Conservation (phyloP, 2,888 invertebrate genomes). For the Dryomyza anilis region DNA sequence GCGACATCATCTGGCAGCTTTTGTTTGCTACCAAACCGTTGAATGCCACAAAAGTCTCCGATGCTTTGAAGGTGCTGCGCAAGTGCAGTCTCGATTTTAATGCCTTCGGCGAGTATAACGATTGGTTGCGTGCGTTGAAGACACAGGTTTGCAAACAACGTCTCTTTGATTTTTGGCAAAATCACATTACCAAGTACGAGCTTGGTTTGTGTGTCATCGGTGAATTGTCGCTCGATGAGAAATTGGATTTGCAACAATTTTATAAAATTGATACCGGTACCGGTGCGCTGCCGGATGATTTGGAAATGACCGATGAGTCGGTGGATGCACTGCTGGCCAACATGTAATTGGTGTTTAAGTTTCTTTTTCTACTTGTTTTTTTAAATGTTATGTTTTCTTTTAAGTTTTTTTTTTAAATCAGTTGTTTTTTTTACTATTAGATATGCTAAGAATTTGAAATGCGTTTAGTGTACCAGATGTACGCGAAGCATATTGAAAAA, state of each 20-base stretch:
- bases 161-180: constrained; percentile 50
- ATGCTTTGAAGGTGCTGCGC: constrained; percentile 48
- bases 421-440: background rate
- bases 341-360: too few relatives aligned
- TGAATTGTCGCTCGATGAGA: constrained; percentile 46
- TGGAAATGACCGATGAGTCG: constrained; percentile 34
- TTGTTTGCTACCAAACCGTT: constrained; percentile 43
- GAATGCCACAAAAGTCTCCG: constrained; percentile 43
- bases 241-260: constrained; percentile 42
- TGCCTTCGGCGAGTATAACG: constrained; percentile 51
- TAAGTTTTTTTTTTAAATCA: background rate
- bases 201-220: constrained; percentile 51
- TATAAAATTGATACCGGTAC: constrained; percentile 38
- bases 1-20: constrained; percentile 49
- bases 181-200: constrained; percentile 46
- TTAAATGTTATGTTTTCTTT: background rate
- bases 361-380: too few relatives aligned
- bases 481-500: background rate
- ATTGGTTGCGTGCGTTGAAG: constrained; percentile 51
- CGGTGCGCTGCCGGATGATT: background rate
- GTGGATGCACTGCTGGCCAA: constrained; percentile 38
- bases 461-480: background rate
- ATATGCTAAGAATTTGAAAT: background rate
- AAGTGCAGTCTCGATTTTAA: constrained; percentile 47
- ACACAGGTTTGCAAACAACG: constrained; percentile 37